phyloP scores from a whole-genome alignment of 2,113 vertebrate species.

The Typhlomys cinereus region DNA sequence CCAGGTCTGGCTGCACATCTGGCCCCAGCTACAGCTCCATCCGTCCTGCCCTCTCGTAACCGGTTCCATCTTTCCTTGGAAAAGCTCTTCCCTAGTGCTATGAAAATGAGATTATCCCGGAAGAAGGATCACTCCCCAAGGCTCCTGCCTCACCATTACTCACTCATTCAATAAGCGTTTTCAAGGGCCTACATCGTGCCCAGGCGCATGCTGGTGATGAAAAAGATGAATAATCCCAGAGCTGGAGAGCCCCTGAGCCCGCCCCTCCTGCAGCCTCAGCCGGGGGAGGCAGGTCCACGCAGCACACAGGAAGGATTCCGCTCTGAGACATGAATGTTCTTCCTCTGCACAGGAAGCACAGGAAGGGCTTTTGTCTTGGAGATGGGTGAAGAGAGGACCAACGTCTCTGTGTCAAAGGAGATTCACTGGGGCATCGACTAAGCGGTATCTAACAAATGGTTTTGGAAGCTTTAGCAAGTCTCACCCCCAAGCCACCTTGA shows the following conservation, averaged over 20 bases:
- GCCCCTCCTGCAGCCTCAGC: background rate
- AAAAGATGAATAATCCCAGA: conserved; percentile 48
- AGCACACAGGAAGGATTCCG: background rate
- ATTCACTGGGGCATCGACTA: background rate
- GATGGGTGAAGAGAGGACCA: background rate
- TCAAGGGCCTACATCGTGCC: background rate
- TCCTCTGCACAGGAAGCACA: background rate
- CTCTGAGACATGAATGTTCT: background rate
- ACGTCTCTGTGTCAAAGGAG: background rate
- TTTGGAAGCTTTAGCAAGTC: background rate
- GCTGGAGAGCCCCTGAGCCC: too few species aligned
- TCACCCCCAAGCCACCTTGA: background rate
- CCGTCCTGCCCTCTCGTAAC: background rate
- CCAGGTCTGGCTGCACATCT: too few species aligned
- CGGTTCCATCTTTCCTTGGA: background rate
- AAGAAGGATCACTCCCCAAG: background rate
- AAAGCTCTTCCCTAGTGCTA: background rate
- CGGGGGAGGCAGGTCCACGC: background rate
- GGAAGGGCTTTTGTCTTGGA: background rate
- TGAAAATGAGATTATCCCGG: background rate
- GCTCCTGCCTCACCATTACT: conserved; percentile 39
- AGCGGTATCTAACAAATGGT: background rate
- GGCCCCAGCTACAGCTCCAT: too few species aligned
- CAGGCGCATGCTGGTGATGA: conserved; percentile 41
- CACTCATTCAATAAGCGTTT: background rate